Base-by-base conservation (phyloP, 2,113 vertebrate genomes). In the Zeus faber region DNA sequence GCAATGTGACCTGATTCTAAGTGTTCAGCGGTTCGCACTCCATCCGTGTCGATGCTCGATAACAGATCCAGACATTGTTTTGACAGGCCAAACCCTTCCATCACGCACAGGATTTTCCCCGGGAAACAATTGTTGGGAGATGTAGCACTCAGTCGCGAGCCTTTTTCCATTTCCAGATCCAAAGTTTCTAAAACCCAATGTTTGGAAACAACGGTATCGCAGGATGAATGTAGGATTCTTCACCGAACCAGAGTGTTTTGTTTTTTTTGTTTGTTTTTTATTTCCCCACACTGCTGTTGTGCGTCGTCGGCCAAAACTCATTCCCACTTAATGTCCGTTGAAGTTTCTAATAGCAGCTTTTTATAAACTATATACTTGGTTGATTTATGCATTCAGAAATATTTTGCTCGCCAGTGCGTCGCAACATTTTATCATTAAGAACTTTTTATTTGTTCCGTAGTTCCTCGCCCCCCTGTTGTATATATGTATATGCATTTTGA, bases 271-370 rank as follows among this genome's bases (percentile, higher is more conserved):
- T n/a, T n/a, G n/a, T n/a, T n/a, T n/a, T n/a, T n/a, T n/a, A n/a
- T 77, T 45, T 43, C 51, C 57, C 63, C 46, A 40, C 29, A 39
- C 21, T 45, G 65, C 37, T 69, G 33, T 29, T 4, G 4, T 4
- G 4, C 27, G 27, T 9, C 4, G 4, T 29, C 31, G 3, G 31
- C 31, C n/a, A n/a, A n/a, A n/a, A n/a, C 3, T 35, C 6, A 5
- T 59, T 24, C 27, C 27, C 23, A 51, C 50, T 67, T 56, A 27
- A 18, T 37, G 40, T 57, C 60, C 25, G 62, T 67, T 47, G 9
- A 73, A 82, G 82, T 74, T 50, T 85, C 84, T 82, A 80, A 77
- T 77, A 81, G 87, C 86, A 87, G 80, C 87, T 86, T 70, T 14
- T 57, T 25, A 13, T 24, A 22, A 20, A 4, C 7, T 11, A 5